phyloP scores from a whole-genome alignment of 2,797 vertebrate genomes.

The Danio kyathit region DNA sequence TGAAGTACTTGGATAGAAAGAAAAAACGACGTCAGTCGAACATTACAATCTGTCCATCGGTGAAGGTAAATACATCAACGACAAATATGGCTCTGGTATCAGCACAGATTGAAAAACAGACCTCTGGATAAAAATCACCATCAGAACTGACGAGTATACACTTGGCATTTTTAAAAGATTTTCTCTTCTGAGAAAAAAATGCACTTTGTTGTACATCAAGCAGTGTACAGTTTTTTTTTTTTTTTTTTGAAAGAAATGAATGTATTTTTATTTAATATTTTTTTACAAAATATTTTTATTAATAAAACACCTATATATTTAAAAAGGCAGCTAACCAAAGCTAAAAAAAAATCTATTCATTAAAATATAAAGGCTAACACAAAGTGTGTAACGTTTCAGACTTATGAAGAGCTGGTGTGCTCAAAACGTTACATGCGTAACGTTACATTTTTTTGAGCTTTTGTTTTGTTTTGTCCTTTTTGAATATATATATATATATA shows the following conservation, averaged over 20 bases:
- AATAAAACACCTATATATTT: not conserved
- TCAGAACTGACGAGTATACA: not conserved
- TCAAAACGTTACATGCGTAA: too few species aligned
- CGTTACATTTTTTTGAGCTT: too few species aligned
- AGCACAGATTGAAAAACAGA: not conserved
- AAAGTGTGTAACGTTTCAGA: too few species aligned
- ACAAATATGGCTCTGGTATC: not conserved
- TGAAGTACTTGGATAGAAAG: slow-evolving; percentile 66
- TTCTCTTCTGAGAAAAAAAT: not conserved
- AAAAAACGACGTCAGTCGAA: not conserved
- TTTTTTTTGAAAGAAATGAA: too few species aligned
- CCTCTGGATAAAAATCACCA: not conserved
- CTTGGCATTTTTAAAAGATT: not conserved
- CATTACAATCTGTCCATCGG: fast-evolving
- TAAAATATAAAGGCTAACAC: too few species aligned
- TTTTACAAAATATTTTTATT: not conserved
- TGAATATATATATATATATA: too few species aligned
- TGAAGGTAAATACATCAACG: not conserved
- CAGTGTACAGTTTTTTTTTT: not conserved
- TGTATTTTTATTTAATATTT: not conserved
- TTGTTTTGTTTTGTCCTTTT: too few species aligned
- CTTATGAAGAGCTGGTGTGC: too few species aligned
- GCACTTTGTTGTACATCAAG: slow-evolving; percentile 12
- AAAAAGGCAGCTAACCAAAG: too few species aligned
- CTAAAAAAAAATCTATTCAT: too few species aligned